Evolutionary conservation across 2,888 invertebrate genomes (phyloP).

Genomic region (Drosophila anceps): DNA sequence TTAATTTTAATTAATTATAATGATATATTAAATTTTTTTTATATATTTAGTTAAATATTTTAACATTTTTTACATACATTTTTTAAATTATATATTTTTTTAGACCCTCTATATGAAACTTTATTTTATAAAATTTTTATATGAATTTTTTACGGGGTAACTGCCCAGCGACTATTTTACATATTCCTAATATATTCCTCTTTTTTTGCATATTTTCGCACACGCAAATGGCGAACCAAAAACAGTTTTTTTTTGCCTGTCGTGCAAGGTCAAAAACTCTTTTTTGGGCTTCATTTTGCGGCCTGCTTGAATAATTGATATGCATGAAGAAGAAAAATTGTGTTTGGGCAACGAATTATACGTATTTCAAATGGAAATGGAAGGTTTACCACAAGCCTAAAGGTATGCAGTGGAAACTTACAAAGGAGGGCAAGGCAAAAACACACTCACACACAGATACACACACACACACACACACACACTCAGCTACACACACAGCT

Average conservation of each 20-base stretch:
- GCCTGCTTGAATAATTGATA: conserved; percentile 49
- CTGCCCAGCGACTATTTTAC: background rate
- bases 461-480: background rate
- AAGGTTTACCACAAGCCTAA: conserved; percentile 3
- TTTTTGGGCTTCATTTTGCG: conserved; percentile 42
- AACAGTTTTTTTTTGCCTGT: conserved; percentile 32
- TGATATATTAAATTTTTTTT: background rate
- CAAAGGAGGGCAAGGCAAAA: conserved; percentile 24
- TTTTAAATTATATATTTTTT: no score
- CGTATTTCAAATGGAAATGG: conserved; percentile 4
- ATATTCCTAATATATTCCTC: no score
- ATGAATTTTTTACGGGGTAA: background rate
- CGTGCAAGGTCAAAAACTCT: conserved; percentile 45
- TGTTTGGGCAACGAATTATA: conserved; percentile 10
- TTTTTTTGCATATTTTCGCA: conserved; percentile 40
- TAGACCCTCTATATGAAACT: no score
- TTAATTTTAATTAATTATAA: background rate
- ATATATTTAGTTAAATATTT: no score
- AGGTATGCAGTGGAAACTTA: conserved; percentile 27
- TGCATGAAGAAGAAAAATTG: conserved; percentile 35
- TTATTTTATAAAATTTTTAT: no score
- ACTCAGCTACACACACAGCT: background rate
- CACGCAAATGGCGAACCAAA: conserved; percentile 34
- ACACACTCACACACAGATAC: background rate
- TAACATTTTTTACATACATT: no score